Percentiles rank a stretch among this genome's conserved stretches.
These are phyloP conservation scores for Pelosia muscerda DNA, from an alignment of 2,888 invertebrate species.

Conservation along the genomic window DNA sequence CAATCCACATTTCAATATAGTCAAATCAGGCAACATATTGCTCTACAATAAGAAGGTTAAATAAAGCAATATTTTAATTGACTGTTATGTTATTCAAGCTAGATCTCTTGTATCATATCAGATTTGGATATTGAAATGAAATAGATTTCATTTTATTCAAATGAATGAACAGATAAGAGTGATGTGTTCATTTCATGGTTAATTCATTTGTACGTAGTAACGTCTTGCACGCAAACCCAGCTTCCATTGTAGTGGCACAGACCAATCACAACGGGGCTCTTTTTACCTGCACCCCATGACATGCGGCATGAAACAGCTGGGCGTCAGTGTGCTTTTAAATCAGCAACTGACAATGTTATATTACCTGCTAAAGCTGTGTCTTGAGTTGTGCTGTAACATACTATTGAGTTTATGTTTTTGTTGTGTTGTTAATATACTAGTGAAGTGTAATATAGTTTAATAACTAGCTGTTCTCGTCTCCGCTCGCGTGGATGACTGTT, in stretches of 20 bases:
- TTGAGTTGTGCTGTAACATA: slow-evolving; percentile 47
- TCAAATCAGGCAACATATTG: not conserved
- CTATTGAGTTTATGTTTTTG: slow-evolving; percentile 29
- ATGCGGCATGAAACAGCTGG: slow-evolving; percentile 51
- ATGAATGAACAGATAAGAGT: not conserved
- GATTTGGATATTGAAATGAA: not conserved
- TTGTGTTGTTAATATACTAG: not conserved
- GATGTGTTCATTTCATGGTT: not conserved
- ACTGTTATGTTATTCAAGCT: not conserved
- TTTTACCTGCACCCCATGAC: slow-evolving; percentile 70
- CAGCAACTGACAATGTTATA: slow-evolving; percentile 29
- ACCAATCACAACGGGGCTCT: slow-evolving; percentile 54
- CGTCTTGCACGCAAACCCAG: not conserved
- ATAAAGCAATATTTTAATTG: not conserved
- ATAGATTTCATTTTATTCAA: not conserved
- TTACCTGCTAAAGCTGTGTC: slow-evolving; percentile 20
- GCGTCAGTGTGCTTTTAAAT: slow-evolving; percentile 37
- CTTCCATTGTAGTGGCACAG: slow-evolving; percentile 17
- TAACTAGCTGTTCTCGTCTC: no score
- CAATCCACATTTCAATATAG: not conserved
- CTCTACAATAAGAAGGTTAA: not conserved
- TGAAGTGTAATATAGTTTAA: not conserved
- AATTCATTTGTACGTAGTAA: not conserved
- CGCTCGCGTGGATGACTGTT: no score
- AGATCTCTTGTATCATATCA: not conserved